phyloP scores from a whole-genome alignment of 1,140 invertebrate species.

The Drosophila obscura region DNA sequence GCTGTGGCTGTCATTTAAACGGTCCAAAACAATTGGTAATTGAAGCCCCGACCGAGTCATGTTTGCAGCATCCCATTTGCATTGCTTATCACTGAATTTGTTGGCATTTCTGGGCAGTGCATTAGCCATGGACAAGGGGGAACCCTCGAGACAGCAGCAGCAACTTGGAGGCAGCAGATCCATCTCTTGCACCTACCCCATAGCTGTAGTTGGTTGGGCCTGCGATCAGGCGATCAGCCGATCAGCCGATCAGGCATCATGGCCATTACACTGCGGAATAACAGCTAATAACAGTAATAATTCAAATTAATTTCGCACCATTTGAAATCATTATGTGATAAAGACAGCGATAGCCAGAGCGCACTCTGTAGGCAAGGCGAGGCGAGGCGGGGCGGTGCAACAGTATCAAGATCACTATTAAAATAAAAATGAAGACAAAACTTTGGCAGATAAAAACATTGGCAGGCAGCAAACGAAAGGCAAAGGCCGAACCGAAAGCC shows the following conservation, averaged over 20 bases:
- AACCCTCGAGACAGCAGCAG: no score
- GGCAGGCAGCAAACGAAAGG: conserved; percentile 31
- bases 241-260: not conserved
- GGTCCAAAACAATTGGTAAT: conserved; percentile 76
- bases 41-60: conserved; percentile 45
- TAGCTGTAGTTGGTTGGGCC: not conserved
- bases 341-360: conserved; percentile 35
- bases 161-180: conserved; percentile 8
- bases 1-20: conserved; percentile 57
- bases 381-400: conserved; percentile 14
- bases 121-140: conserved; percentile 29
- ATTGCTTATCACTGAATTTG: conserved; percentile 68
- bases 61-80: conserved; percentile 25
- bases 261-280: conserved; percentile 53
- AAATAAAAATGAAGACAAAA: conserved; percentile 83
- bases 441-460: conserved; percentile 67
- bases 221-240: conserved; percentile 18
- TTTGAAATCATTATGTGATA: conserved; percentile 78
- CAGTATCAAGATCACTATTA: conserved; percentile 71
- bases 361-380: no score
- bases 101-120: conserved; percentile 25
- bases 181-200: conserved; percentile 36
- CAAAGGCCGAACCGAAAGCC: conserved; percentile 50
- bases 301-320: conserved; percentile 78
- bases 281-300: conserved; percentile 78